Evolutionary conservation across 2,797 vertebrate species (phyloP).

Genomic region (Microctenopoma steveboyesi): DNA sequence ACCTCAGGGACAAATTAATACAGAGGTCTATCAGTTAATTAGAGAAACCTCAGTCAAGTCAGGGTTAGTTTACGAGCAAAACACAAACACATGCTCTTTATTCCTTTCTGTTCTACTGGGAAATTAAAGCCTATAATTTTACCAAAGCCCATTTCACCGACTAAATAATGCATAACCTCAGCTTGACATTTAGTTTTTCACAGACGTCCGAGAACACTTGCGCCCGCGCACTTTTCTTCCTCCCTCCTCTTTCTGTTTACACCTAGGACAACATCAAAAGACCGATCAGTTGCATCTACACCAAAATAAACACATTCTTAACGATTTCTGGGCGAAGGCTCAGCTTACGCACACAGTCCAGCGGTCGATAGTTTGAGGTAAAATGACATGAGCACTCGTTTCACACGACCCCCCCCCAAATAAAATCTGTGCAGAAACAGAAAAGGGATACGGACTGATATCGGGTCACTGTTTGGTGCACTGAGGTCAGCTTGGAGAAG

Average conservation of each 20-base stretch:
- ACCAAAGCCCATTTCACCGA: constrained; percentile 16
- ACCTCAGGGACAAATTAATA: constrained; percentile 91
- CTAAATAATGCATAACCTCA: constrained; percentile 30
- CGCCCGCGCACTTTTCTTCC: background rate
- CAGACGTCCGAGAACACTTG: constrained; percentile 22
- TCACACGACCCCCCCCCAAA: constrained; percentile 43
- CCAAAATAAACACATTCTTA: constrained; percentile 79
- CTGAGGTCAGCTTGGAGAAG: background rate
- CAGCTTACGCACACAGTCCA: constrained; percentile 70
- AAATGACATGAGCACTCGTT: constrained; percentile 75
- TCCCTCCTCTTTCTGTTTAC: constrained; percentile 44
- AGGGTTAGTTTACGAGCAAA: constrained; percentile 36
- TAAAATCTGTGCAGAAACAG: constrained; percentile 52
- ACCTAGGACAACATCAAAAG: constrained; percentile 50
- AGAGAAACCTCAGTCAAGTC: constrained; percentile 83
- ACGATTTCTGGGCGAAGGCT: constrained; percentile 76
- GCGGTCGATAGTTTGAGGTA: constrained; percentile 80
- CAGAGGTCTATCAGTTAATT: constrained; percentile 90
- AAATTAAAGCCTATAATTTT: constrained; percentile 4
- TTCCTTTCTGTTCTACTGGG: background rate
- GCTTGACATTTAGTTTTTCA: constrained; percentile 28
- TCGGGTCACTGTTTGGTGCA: constrained; percentile 7
- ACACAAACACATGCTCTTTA: constrained; percentile 30
- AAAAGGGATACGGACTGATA: constrained; percentile 44
- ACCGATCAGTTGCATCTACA: constrained; percentile 66